phyloP scores from a whole-genome alignment of 2,797 vertebrate species.

The Sternotherus odoratus region DNA sequence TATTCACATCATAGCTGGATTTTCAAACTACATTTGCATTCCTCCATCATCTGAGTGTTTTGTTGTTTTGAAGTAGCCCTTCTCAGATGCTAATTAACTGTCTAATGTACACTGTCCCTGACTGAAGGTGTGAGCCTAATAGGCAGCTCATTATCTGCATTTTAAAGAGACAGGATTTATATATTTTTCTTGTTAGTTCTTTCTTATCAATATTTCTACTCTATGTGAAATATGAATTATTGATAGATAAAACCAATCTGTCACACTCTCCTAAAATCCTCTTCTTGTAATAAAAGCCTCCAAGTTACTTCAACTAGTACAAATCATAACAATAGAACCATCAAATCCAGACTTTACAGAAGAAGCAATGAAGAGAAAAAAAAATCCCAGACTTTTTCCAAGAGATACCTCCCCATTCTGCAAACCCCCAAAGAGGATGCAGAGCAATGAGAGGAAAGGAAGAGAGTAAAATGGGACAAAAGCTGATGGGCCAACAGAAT shows the following conservation, averaged over 20 bases:
- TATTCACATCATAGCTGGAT: neutral
- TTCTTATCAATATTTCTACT: neutral
- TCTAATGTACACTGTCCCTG: neutral
- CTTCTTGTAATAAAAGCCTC: neutral
- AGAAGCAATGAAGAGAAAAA: accelerated
- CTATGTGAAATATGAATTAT: neutral
- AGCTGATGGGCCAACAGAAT: neutral
- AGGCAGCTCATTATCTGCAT: neutral
- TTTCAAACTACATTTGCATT: neutral
- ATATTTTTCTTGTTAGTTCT: neutral
- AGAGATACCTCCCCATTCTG: neutral
- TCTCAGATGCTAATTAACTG: neutral
- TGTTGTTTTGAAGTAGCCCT: neutral
- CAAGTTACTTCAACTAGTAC: neutral
- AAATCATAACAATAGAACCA: neutral
- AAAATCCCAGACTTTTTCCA: neutral
- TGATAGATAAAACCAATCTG: neutral
- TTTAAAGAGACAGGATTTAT: neutral
- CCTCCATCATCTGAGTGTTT: neutral
- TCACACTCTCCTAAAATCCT: neutral
- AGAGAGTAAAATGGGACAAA: neutral
- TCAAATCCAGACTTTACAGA: neutral
- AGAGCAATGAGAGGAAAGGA: neutral
- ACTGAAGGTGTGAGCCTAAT: neutral
- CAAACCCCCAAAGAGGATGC: neutral